These are phyloP conservation scores for Nyleta sp. DNA, from an alignment of 2,888 invertebrate species.

Conservation along the genomic window DNA sequence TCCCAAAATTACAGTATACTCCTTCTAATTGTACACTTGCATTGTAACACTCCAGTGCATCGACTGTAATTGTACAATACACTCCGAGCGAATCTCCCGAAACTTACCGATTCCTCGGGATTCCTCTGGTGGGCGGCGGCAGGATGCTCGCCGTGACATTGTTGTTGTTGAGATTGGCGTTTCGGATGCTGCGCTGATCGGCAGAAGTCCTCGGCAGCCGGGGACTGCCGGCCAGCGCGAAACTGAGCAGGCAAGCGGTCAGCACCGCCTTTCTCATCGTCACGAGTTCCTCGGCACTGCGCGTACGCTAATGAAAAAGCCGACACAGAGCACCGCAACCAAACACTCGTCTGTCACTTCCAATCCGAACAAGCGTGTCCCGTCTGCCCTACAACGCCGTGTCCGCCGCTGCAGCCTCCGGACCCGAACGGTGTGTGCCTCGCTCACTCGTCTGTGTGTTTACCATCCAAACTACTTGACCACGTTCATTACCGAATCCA, in stretches of 20 bases:
- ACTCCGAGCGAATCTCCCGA: no score
- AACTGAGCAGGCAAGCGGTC: conserved; percentile 76
- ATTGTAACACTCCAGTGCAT: background rate
- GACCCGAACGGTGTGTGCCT: conserved; percentile 2
- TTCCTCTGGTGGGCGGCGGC: conserved; percentile 71
- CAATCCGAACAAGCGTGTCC: conserved; percentile 8
- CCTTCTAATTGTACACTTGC: no score
- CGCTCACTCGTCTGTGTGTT: conserved; percentile 4
- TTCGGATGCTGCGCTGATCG: conserved; percentile 77
- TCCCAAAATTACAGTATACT: no score
- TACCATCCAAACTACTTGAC: conserved; percentile 32
- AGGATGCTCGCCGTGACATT: conserved; percentile 73
- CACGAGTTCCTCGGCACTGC: conserved; percentile 44
- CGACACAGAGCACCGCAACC: conserved; percentile 45
- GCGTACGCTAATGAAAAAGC: conserved; percentile 12
- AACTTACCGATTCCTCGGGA: conserved; percentile 76
- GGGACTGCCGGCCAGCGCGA: conserved; percentile 78
- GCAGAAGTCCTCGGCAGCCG: conserved; percentile 79
- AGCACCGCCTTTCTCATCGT: conserved; percentile 77
- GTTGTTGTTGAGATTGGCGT: conserved; percentile 70
- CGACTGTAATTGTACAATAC: background rate
- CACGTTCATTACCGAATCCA: conserved; percentile 41
- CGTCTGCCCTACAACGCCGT: no score
- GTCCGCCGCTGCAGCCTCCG: no score
- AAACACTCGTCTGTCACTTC: conserved; percentile 54